A percentile compares a stretch with the other conserved stretches of the same genome.
These are phyloP conservation scores for Rosalia funebris DNA, from an alignment of 2,888 invertebrate species.

Conservation along the genomic window DNA sequence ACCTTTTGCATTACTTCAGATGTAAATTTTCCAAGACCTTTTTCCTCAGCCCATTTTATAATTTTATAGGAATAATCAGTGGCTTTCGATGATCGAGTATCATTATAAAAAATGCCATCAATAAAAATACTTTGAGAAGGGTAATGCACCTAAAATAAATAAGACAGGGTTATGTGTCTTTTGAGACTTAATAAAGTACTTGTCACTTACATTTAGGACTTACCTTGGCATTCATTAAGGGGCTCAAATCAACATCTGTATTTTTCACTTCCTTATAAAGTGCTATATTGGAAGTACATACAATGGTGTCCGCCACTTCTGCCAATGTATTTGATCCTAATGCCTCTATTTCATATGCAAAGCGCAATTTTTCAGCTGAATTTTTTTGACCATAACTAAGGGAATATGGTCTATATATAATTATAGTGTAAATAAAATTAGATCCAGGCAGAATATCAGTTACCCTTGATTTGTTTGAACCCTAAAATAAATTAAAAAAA, in stretches of 20 bases:
- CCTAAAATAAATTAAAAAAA: slow-evolving; percentile 3
- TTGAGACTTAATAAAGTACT: slow-evolving; percentile 8
- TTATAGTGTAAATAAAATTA: slow-evolving; percentile 48
- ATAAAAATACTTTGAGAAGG: slow-evolving; percentile 83
- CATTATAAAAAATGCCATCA: slow-evolving; percentile 82
- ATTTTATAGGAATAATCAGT: slow-evolving; percentile 75
- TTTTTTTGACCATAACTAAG: slow-evolving; percentile 39
- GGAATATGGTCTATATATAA: slow-evolving; percentile 48
- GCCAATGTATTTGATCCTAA: slow-evolving; percentile 75
- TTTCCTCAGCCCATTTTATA: slow-evolving; percentile 70
- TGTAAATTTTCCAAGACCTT: slow-evolving; percentile 64
- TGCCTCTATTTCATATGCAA: slow-evolving; percentile 70
- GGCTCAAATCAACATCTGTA: slow-evolving; percentile 43
- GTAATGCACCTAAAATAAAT: slow-evolving; percentile 68
- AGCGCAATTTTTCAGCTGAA: slow-evolving; percentile 57
- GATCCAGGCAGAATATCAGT: slow-evolving; percentile 45
- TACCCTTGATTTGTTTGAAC: background rate
- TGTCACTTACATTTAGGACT: no score
- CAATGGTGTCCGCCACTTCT: slow-evolving; percentile 79
- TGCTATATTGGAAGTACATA: slow-evolving; percentile 77
- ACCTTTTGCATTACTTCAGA: slow-evolving; percentile 68
- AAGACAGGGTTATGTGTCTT: background rate
- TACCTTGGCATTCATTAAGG: slow-evolving; percentile 46
- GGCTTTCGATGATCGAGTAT: slow-evolving; percentile 69
- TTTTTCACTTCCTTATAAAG: slow-evolving; percentile 71